Base-by-base conservation (phyloP, 2,113 vertebrate genomes). In the Dromiciops gliroides region DNA sequence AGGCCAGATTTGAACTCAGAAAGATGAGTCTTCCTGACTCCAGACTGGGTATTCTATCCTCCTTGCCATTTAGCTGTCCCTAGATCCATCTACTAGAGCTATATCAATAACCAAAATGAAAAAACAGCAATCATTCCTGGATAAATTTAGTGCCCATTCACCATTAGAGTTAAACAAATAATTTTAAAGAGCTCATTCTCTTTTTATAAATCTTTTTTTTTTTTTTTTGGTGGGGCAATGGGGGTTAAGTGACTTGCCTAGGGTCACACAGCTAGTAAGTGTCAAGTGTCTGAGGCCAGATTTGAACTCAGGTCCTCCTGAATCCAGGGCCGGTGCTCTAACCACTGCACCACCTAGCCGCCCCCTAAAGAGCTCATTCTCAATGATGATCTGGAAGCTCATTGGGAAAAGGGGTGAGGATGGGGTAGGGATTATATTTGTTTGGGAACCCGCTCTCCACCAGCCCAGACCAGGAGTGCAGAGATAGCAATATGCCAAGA, bases 141-240 rank as follows among this genome's bases (percentile, higher is more conserved):
- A 91, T 95, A 67, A 56, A 91, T 89, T 51, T 50, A 93, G 53
- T 22, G 7, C 51, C 44, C 5, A 16, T 48, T 92, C 14, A 19
- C 28, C 7, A 7, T 60, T 67, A 31, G 88, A 94, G 49, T 50
- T 83, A 92, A 44, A 89, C 31, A 92, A 90, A 52, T 25, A 44
- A 89, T 89, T 60, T 90, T 90, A 93, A 93, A 24, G 16, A 90
- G 91, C 8, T 89, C 51, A 44, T 94, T 92, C 44, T 52, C 88
- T n/a, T n/a, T n/a, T n/a, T n/a, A n/a, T n/a, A n/a, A n/a, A n/a
- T n/a, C n/a, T n/a, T n/a, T n/a, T n/a, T n/a, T n/a, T n/a, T n/a
- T n/a, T n/a, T n/a, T n/a, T n/a, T n/a, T n/a, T n/a, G n/a, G n/a
- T n/a, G n/a, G n/a, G n/a, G n/a, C n/a, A n/a, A n/a, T n/a, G n/a